These are phyloP conservation scores for Beroe forskalii DNA, from an alignment of 37 sponge, comb jelly and placozoan species.

Conservation along the genomic window DNA sequence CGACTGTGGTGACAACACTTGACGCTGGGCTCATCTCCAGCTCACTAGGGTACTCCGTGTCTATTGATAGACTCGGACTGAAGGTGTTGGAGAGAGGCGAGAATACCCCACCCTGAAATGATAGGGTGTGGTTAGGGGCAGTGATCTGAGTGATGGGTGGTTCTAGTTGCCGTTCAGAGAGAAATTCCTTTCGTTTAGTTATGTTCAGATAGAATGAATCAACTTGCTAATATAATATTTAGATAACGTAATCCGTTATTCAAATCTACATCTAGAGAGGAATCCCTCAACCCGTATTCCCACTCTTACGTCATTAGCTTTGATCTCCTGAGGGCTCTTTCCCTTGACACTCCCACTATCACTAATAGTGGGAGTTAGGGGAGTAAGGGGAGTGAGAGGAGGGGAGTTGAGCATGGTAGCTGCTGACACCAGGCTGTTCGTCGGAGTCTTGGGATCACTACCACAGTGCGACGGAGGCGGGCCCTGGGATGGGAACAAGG, in stretches of 20 bases:
- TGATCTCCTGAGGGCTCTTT: background rate
- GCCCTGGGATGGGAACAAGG: slow-evolving; percentile 10
- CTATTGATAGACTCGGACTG: background rate
- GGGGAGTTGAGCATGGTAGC: slow-evolving; percentile 10
- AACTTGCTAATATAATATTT: no score
- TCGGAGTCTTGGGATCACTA: slow-evolving; percentile 15
- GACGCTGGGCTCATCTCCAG: slow-evolving; percentile 59
- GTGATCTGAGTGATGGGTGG: no score
- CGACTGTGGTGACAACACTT: slow-evolving; percentile 51
- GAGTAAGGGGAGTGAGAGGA: background rate
- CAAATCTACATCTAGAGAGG: no score
- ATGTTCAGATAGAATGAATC: no score
- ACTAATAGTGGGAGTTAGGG: slow-evolving; percentile 2
- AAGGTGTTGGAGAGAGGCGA: slow-evolving; percentile 39
- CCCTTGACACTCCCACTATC: slow-evolving; percentile 18
- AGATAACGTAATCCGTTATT: no score
- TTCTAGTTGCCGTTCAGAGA: no score
- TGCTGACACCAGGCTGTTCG: slow-evolving; percentile 2
- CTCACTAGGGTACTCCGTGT: slow-evolving; percentile 59
- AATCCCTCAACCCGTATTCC: no score
- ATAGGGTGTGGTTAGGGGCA: no score
- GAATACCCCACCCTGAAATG: background rate
- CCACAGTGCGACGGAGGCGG: background rate
- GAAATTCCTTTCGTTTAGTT: no score
- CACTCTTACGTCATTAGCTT: background rate